Evolutionary conservation across 2,888 invertebrate genomes (phyloP).

Genomic region (Ornithoptera alexandrae): DNA sequence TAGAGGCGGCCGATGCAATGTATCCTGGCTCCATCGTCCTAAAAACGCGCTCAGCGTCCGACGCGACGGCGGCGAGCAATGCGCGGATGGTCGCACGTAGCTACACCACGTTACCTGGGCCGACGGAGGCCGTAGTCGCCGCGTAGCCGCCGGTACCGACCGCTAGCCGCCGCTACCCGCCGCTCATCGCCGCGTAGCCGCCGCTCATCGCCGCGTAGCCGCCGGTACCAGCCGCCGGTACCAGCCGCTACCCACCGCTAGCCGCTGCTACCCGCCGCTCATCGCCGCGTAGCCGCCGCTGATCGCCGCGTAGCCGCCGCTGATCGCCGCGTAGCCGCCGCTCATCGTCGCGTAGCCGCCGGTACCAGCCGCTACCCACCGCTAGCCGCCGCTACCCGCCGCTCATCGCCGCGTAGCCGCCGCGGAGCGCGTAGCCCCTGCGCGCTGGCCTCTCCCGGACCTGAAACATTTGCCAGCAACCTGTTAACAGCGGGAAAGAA

Average conservation of each 20-base stretch:
- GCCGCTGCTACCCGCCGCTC: no score
- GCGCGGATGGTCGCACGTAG: no score
- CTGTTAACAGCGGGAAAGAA: no score
- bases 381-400: background rate
- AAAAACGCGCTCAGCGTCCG: slow-evolving; percentile 5
- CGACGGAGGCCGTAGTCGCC: background rate
- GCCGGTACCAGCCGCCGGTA: no score
- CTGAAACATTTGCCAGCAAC: no score
- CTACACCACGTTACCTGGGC: background rate
- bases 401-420: no score
- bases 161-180: no score
- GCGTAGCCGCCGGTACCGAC: background rate
- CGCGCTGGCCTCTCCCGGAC: no score
- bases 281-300: background rate
- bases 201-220: no score
- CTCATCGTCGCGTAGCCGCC: background rate
- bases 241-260: background rate
- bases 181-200: no score
- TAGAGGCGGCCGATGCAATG: slow-evolving; percentile 41
- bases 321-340: background rate
- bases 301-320: background rate
- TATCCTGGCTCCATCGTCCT: slow-evolving; percentile 19
- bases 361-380: background rate
- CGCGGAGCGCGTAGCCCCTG: no score
- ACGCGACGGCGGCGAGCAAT: no score